These are phyloP conservation scores for Nomia melanderi DNA, from an alignment of 1,140 invertebrate species.

Conservation along the genomic window DNA sequence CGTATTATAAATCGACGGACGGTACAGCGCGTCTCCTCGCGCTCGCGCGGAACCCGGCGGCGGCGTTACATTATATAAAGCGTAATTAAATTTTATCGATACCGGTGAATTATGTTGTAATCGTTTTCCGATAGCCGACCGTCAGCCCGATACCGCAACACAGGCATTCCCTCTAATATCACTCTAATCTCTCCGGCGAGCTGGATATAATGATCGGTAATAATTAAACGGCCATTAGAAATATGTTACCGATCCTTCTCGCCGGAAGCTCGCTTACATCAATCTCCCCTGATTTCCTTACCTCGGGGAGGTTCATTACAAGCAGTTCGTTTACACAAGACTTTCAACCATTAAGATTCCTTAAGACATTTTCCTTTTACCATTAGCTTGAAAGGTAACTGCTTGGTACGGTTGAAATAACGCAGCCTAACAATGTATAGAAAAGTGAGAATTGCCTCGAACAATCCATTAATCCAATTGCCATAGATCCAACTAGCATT, in stretches of 20 bases:
- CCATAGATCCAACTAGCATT: too few species aligned
- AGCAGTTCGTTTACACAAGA: too few species aligned
- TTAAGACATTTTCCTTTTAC: too few species aligned
- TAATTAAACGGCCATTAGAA: conserved; percentile 47
- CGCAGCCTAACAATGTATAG: too few species aligned
- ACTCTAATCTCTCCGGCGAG: conserved; percentile 53
- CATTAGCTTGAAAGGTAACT: too few species aligned
- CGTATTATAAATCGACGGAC: conserved; percentile 43
- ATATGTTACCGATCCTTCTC: conserved; percentile 6
- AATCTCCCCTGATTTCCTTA: neutral
- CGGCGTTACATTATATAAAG: conserved; percentile 58
- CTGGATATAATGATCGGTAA: conserved; percentile 42
- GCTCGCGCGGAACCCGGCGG: neutral
- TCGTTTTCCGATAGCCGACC: conserved; percentile 62
- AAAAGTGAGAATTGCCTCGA: too few species aligned
- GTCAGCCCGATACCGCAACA: conserved; percentile 37
- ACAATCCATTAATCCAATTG: too few species aligned
- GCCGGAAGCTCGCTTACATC: neutral
- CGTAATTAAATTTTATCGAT: conserved; percentile 67
- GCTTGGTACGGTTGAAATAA: too few species aligned
- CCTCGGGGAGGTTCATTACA: too few species aligned
- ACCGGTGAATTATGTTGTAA: conserved; percentile 64
- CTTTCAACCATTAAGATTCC: too few species aligned
- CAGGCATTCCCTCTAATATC: conserved; percentile 51
- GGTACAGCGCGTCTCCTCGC: conserved; percentile 5